Evolutionary conservation across 2,113 vertebrate species (phyloP).

Genomic region (Phoenicopterus ruber): DNA sequence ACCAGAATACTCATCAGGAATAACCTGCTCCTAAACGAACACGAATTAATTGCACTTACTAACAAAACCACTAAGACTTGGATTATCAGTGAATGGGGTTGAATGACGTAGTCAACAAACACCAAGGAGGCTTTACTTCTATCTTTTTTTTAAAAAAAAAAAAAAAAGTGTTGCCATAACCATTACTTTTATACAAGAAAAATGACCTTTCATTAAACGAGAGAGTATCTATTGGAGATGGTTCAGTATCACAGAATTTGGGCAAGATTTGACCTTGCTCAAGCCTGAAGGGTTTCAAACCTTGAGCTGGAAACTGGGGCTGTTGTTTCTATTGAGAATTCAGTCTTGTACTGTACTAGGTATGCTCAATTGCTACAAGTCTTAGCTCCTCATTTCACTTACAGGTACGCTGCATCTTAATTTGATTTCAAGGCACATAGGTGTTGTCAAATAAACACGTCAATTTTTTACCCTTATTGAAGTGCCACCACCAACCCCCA

Average conservation of each 20-base stretch:
- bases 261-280: neutral
- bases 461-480: neutral
- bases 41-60: neutral
- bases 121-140: neutral
- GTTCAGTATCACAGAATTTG: neutral
- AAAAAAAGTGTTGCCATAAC: neutral
- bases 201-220: neutral
- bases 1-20: neutral
- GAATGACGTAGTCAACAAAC: neutral
- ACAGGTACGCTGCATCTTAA: neutral
- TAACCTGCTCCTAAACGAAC: neutral
- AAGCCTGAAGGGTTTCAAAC: neutral
- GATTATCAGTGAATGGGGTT: neutral
- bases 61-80: neutral
- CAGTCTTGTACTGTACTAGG: neutral
- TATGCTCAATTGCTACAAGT: neutral
- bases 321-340: neutral
- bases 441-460: neutral
- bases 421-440: neutral
- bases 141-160: neutral
- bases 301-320: neutral
- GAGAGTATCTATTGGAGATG: neutral
- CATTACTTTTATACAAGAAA: neutral
- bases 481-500: neutral
- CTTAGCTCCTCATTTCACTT: neutral